These are phyloP conservation scores for Diorhabda elongata DNA, from an alignment of 1,140 invertebrate species.

Conservation along the genomic window DNA sequence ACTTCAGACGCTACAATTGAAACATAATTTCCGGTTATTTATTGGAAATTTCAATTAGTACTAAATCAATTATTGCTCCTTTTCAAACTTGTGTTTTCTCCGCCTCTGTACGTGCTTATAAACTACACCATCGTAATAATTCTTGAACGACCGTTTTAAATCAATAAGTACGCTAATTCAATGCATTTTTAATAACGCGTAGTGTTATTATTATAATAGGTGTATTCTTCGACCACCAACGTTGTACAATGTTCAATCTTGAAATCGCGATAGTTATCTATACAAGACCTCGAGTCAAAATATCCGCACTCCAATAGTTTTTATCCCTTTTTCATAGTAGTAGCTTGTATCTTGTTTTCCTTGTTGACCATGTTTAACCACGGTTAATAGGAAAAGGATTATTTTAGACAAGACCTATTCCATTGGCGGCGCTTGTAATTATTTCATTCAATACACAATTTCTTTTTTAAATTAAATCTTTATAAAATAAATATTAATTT, in stretches of 20 bases:
- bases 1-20: no score
- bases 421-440: no score
- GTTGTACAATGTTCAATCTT: not conserved
- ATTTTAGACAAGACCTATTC: no score
- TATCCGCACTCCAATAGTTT: not conserved
- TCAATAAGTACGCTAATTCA: not conserved
- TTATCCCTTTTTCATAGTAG: not conserved
- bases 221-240: not conserved
- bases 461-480: no score
- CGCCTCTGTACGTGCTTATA: no score
- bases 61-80: no score
- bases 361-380: not conserved
- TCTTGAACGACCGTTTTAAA: not conserved
- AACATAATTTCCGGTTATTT: no score
- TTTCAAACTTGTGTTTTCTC: no score
- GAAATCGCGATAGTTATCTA: not conserved
- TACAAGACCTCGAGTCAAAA: not conserved
- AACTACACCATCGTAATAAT: not conserved
- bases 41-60: no score
- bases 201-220: slow-evolving; percentile 3
- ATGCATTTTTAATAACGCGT: not conserved
- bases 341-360: slow-evolving; percentile 2
- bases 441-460: no score
- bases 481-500: no score
- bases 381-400: no score